These are phyloP conservation scores for Trichogramma dendrolimi DNA, from an alignment of 2,888 invertebrate genomes.

Conservation along the genomic window DNA sequence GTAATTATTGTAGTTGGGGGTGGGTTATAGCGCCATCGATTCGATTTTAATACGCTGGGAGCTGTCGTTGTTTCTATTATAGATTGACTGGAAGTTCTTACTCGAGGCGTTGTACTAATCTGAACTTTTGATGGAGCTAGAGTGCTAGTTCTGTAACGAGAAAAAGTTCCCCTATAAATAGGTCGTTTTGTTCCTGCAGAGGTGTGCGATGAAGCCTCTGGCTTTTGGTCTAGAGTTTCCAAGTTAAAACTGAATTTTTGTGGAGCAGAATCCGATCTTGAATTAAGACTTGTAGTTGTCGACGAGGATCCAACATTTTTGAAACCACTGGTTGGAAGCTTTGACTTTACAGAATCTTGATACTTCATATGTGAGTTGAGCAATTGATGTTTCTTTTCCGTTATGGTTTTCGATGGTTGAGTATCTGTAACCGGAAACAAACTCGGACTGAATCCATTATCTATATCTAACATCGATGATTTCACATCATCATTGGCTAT, in stretches of 20 bases:
- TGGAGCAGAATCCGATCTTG: slow-evolving; percentile 33
- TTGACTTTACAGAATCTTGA: background rate
- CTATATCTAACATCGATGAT: background rate
- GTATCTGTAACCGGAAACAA: background rate
- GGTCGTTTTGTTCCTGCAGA: slow-evolving; percentile 26
- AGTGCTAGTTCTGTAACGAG: slow-evolving; percentile 22
- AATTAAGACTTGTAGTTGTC: background rate
- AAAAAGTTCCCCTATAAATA: slow-evolving; percentile 23
- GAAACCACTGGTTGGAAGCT: too few relatives aligned
- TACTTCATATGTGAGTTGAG: slow-evolving; percentile 14
- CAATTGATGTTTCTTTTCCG: slow-evolving; percentile 16
- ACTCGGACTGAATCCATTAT: slow-evolving; percentile 5
- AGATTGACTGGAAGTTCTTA: slow-evolving; percentile 17
- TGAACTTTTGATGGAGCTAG: slow-evolving; percentile 30
- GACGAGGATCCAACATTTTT: background rate
- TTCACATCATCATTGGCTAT: slow-evolving; percentile 47
- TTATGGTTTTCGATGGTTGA: slow-evolving; percentile 5
- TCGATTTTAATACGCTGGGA: slow-evolving; percentile 39
- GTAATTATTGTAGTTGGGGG: slow-evolving; percentile 34
- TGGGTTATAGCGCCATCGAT: slow-evolving; percentile 53
- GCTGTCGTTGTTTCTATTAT: slow-evolving; percentile 38
- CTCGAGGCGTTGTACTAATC: slow-evolving; percentile 29
- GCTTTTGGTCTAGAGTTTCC: slow-evolving; percentile 30
- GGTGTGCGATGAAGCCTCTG: slow-evolving; percentile 24
- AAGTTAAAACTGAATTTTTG: slow-evolving; percentile 44